Evolutionary conservation across 2,797 vertebrate species (phyloP).

Genomic region (Oryzias dopingdopingensis): DNA sequence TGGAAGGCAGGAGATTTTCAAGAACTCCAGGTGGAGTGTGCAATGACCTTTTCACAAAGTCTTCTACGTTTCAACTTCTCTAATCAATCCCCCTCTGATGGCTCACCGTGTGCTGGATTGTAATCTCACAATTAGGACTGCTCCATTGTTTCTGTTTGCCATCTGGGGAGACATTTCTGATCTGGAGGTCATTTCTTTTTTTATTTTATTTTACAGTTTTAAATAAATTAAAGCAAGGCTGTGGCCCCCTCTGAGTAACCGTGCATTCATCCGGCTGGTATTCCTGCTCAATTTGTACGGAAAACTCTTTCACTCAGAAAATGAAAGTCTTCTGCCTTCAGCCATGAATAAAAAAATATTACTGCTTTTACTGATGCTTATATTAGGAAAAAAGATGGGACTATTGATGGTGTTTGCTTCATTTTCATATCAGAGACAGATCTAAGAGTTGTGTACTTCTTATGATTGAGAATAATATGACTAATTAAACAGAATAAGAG

Average conservation of each 20-base stretch:
- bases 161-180: conserved; percentile 59
- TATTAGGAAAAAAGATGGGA: conserved; percentile 19
- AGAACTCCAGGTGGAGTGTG: conserved; percentile 77
- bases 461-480: conserved; percentile 57
- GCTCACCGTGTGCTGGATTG: conserved; percentile 69
- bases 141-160: conserved; percentile 79
- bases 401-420: conserved; percentile 45
- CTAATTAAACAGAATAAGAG: conserved; percentile 60
- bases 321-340: conserved; percentile 58
- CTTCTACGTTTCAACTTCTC: conserved; percentile 77
- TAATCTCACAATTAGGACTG: conserved; percentile 81
- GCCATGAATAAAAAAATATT: conserved; percentile 54
- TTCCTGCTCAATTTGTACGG: conserved; percentile 33
- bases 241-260: conserved; percentile 20
- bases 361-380: conserved; percentile 43
- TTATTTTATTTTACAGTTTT: conserved; percentile 59
- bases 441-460: conserved; percentile 51
- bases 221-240: conserved; percentile 66
- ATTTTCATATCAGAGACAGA: conserved; percentile 47
- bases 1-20: conserved; percentile 41
- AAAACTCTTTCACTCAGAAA: conserved; percentile 51
- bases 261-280: conserved; percentile 20
- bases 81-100: conserved; percentile 80
- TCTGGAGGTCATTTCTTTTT: conserved; percentile 72
- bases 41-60: conserved; percentile 84